These are phyloP conservation scores for Clinocottus analis DNA, from an alignment of 2,113 vertebrate genomes.

Conservation along the genomic window DNA sequence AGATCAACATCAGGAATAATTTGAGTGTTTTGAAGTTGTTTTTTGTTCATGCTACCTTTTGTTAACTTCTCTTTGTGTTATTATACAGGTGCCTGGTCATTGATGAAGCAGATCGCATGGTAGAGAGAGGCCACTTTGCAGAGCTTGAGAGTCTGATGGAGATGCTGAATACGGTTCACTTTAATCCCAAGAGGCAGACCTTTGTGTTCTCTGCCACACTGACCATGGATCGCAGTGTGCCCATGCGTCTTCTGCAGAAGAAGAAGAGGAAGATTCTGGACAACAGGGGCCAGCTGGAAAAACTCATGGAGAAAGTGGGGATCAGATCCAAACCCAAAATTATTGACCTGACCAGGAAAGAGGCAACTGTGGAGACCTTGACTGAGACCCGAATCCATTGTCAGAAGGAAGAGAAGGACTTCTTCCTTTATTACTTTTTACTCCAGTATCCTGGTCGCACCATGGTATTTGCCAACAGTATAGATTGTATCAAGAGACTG, in stretches of 20 bases:
- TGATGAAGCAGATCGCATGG: conserved; percentile 97
- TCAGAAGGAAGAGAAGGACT: conserved; percentile 92
- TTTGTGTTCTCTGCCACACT: conserved; percentile 98
- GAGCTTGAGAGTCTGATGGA: conserved; percentile 94
- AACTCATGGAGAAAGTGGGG: conserved; percentile 92
- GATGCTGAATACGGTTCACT: conserved; percentile 89
- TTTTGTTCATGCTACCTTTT: background rate
- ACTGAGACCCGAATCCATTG: conserved; percentile 94
- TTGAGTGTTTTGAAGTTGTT: background rate
- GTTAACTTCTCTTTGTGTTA: background rate
- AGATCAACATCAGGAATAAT: too few relatives aligned
- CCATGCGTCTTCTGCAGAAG: conserved; percentile 89
- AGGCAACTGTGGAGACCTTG: conserved; percentile 94
- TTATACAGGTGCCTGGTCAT: conserved; percentile 92
- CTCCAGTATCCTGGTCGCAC: conserved; percentile 93
- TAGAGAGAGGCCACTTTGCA: conserved; percentile 95
- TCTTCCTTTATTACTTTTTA: conserved; percentile 95
- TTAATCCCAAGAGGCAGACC: conserved; percentile 90
- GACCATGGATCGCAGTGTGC: conserved; percentile 89
- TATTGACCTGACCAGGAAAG: conserved; percentile 93
- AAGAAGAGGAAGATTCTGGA: conserved; percentile 89
- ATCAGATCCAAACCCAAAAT: conserved; percentile 94
- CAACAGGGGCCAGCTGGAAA: conserved; percentile 87
- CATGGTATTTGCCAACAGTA: conserved; percentile 98
- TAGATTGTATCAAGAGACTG: conserved; percentile 96